Conservation (phyloP, 1,140 invertebrate genomes). For the Mamestra configurata region DNA sequence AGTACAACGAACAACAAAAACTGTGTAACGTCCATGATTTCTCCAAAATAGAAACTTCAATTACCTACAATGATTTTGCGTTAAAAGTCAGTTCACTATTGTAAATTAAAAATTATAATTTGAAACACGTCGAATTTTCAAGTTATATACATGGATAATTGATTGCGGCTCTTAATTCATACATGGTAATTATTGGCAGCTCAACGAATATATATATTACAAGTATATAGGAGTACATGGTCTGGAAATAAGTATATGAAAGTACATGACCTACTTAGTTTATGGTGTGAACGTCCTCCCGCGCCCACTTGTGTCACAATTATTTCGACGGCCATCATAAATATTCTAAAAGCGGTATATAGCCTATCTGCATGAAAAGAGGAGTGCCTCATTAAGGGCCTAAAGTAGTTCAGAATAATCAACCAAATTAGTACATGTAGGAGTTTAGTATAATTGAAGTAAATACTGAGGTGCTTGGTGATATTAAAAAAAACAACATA, state of each 20-base stretch:
- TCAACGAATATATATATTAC: not conserved
- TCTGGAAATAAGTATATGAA: not conserved
- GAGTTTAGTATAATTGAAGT: too few relatives aligned
- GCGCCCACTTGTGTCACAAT: not conserved
- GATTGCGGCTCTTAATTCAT: too few relatives aligned
- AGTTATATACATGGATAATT: too few relatives aligned
- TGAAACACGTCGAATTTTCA: not conserved
- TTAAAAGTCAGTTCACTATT: not conserved
- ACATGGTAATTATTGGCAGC: too few relatives aligned
- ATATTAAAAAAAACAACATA: not conserved
- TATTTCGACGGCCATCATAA: not conserved
- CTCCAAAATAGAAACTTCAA: conserved; percentile 19
- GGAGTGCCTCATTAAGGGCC: not conserved
- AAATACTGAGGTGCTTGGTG: not conserved
- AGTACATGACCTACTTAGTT: conserved; percentile 17
- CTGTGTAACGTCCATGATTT: conserved; percentile 8
- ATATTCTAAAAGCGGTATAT: conserved; percentile 1
- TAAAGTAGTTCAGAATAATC: too few relatives aligned
- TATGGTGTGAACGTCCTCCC: conserved; percentile 1
- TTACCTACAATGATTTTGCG: conserved; percentile 17
- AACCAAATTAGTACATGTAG: too few relatives aligned
- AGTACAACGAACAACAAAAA: conserved; percentile 11
- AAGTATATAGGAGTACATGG: not conserved
- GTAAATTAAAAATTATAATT: not conserved
- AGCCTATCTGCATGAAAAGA: not conserved